Evolutionary conservation across 2,113 vertebrate species (phyloP), one percentile per base, ranked within the genome.

Genomic region (Puntigrus tetrazona): DNA sequence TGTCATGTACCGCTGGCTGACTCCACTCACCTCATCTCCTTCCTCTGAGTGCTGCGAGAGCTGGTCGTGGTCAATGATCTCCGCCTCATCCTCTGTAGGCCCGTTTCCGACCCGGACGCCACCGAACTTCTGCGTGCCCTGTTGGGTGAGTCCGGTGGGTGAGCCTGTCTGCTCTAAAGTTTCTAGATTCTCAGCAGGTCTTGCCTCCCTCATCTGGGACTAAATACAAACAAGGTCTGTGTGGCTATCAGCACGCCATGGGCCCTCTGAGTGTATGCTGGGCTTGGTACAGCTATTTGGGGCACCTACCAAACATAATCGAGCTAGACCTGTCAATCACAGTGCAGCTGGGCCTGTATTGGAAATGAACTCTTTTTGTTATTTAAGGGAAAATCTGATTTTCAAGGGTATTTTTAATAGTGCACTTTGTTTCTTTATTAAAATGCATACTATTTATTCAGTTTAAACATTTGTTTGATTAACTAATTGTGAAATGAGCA

Each of bases 11-110:
- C 8, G 14, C n/a, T 25, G 8, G 18, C 43, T 13, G 5, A 9
- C 74, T 72, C 14, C 65, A 85, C 95, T 96, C 92, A 99, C 98
- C 96, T 99, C 97, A 55, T 99, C 97, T 52, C 95, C 96, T 70
- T 99, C 98, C 91, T 99, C 98, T 2, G 98, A 98, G 91, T 98
- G 97, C 90, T 96, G 97, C 61, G 97, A 98, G 86, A 99, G 95
- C 91, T 98, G 96, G 94, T 99, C 98, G 84, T 99, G 98, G 89
- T 99, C 97, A 92, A 99, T 97, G 93, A 99, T 99, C 94, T 98
- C 98, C 89, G 98, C 97, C 94, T 99, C 97, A 85, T 99, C 98
- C 92, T 99, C 98, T 2, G 98, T 99, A 27, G 98, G 98, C 87
- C 98, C 98, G 52, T 99, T 99, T 90, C 97, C 97, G 91, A 99